These are phyloP conservation scores for Oxyruncus cristatus DNA, from an alignment of 2,113 vertebrate genomes.

Conservation along the genomic window DNA sequence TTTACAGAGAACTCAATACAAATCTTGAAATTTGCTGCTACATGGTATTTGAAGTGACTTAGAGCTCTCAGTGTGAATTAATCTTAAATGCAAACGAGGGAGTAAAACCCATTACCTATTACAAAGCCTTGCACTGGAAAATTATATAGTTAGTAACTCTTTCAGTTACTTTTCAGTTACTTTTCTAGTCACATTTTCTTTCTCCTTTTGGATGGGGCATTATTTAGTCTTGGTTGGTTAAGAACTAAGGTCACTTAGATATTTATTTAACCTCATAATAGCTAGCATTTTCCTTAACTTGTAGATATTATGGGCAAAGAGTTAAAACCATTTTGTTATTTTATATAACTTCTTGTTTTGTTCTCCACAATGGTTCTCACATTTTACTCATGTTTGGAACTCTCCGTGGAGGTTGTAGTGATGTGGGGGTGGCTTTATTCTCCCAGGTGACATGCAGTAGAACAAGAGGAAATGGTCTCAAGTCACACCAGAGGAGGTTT, in stretches of 20 bases:
- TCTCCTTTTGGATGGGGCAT: background rate
- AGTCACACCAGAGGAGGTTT: background rate
- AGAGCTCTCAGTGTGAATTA: slow-evolving; percentile 34
- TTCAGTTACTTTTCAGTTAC: background rate
- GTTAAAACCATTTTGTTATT: background rate
- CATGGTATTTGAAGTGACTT: slow-evolving; percentile 37
- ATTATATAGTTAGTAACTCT: background rate
- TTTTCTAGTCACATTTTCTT: no score
- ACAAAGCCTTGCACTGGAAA: background rate
- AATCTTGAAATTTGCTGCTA: slow-evolving; percentile 32
- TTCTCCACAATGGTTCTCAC: background rate
- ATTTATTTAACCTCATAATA: background rate
- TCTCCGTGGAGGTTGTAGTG: background rate
- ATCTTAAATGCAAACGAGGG: slow-evolving; percentile 36
- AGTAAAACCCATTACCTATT: background rate
- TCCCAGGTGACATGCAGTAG: background rate
- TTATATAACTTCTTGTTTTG: background rate
- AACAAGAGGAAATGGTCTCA: background rate
- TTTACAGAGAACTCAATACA: slow-evolving; percentile 24
- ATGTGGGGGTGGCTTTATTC: background rate
- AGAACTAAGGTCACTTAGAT: background rate
- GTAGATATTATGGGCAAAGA: background rate
- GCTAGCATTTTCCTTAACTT: background rate
- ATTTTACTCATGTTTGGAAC: background rate
- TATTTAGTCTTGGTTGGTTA: background rate